Percentiles rank a stretch among this genome's conserved stretches.
Evolutionary conservation across 2,113 vertebrate genomes (phyloP).

Genomic region (Mohoua ochrocephala): DNA sequence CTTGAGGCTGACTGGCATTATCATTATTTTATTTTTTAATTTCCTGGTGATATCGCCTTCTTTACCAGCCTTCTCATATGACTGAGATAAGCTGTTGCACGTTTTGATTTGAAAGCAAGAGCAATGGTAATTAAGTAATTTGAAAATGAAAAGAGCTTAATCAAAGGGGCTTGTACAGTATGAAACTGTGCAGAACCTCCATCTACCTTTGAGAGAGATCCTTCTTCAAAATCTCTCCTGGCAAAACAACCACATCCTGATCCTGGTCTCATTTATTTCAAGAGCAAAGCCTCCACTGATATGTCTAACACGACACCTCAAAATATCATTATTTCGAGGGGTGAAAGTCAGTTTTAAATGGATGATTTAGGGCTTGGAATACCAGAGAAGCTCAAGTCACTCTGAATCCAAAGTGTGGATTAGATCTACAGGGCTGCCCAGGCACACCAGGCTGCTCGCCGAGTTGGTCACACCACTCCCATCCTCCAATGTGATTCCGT

Average conservation of each 20-base stretch:
- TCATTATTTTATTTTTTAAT: slow-evolving; percentile 61
- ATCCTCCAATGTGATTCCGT: background rate
- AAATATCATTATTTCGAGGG: background rate
- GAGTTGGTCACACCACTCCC: background rate
- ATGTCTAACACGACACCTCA: background rate
- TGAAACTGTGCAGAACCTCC: background rate
- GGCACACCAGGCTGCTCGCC: fast-evolving
- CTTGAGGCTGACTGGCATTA: background rate
- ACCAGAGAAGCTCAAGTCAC: background rate
- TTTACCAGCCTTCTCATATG: background rate
- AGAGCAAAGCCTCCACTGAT: background rate
- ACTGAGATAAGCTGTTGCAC: slow-evolving; percentile 51
- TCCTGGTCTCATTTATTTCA: background rate
- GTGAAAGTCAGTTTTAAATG: background rate
- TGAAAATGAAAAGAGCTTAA: slow-evolving; percentile 58
- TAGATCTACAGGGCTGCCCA: background rate
- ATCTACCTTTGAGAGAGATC: background rate
- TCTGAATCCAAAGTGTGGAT: background rate
- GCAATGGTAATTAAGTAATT: slow-evolving; percentile 51
- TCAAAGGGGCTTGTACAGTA: background rate
- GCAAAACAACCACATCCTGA: background rate
- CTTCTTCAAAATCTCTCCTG: background rate
- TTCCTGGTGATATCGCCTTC: slow-evolving; percentile 36
- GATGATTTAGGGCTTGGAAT: background rate
- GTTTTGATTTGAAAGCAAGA: slow-evolving; percentile 44